These are phyloP conservation scores for Cryptoprocta ferox DNA, from an alignment of 2,797 vertebrate species.

Conservation along the genomic window DNA sequence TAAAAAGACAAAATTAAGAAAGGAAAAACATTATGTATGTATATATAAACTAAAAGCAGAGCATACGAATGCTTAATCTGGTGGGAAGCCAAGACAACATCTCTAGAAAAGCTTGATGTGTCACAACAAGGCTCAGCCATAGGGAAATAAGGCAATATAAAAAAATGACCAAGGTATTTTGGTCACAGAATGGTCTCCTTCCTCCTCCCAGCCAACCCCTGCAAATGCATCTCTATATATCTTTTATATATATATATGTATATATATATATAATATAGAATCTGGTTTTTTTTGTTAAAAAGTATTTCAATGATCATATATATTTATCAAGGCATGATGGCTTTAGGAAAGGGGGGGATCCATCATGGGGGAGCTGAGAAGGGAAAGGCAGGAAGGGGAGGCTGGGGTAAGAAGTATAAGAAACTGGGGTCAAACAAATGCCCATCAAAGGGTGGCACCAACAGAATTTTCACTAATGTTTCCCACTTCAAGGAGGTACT, in stretches of 20 bases:
- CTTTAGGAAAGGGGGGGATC: conserved; percentile 80
- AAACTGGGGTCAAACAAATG: conserved; percentile 79
- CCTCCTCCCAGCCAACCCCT: conserved; percentile 85
- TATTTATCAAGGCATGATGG: conserved; percentile 92
- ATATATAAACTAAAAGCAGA: conserved; percentile 85
- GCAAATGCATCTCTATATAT: conserved; percentile 85
- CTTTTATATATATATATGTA: conserved; percentile 83
- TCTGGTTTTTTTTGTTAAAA: conserved; percentile 86
- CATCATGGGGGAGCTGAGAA: conserved; percentile 79
- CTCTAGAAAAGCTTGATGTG: conserved; percentile 78
- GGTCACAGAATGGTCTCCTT: conserved; percentile 86
- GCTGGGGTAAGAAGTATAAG: conserved; percentile 70
- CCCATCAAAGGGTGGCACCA: conserved; percentile 76
- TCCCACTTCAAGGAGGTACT: conserved; percentile 70
- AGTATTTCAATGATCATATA: conserved; percentile 90
- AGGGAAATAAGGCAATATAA: conserved; percentile 86
- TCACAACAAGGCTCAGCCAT: conserved; percentile 82
- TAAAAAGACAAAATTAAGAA: conserved; percentile 77
- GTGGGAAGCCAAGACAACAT: conserved; percentile 79
- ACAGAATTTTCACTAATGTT: conserved; percentile 73
- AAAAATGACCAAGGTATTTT: conserved; percentile 85
- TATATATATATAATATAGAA: conserved; percentile 91
- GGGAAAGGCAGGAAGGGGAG: conserved; percentile 61
- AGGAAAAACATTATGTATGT: conserved; percentile 76
- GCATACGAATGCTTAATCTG: conserved; percentile 78